Base-by-base conservation (phyloP, 1,140 invertebrate genomes). In the Spodoptera litura region DNA sequence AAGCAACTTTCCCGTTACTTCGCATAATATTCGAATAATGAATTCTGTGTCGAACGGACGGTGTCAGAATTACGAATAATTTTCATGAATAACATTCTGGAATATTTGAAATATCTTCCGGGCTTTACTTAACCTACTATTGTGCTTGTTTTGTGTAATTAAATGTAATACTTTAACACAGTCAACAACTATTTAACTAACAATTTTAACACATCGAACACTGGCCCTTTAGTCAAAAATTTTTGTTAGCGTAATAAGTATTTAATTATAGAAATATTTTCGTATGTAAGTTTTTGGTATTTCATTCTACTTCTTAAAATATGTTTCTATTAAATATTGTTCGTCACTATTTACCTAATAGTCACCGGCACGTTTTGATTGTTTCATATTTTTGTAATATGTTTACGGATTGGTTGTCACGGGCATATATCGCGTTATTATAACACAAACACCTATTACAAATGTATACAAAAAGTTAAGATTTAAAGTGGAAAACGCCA, bases 201-300 rank as follows among this genome's bases (percentile, higher is more conserved):
- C 66, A 73, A 77, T 78, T 81, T 79, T 82, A 81, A 85, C 87
- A 91, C 89, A 90, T 90, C 87, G 87, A 93, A 91, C 88, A 91
- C 87, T 90, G 91, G 89, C 87, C 84, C 78, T 88, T 91, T 92
- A 91, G 91, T 92, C 91, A 94, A 89, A 86, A 81, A 85, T 85
- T 90, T 92, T 91, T 83, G 84, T 92, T 94, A 93, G 90, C 81
- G 38, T 44, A 44, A 86, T 94, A 94, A 94, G 90, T 94, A 93
- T 92, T 94, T 93, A 91, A 91, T 89, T 84, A 85, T 93, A 91
- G 86, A 88, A 78, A 81, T 84, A 83, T 85, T 85, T 86, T 86
- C 84, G 78, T 87, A 85, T 87, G 86, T 91, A 93, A 91, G 87
- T 86, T 88, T 44, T 83, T 66, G 73, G 77, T 78, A 80, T 80